Percentiles rank a stretch among this genome's conserved stretches.
Conservation (phyloP, 2,797 vertebrate species). For the Pangasius sanitwongsei region DNA sequence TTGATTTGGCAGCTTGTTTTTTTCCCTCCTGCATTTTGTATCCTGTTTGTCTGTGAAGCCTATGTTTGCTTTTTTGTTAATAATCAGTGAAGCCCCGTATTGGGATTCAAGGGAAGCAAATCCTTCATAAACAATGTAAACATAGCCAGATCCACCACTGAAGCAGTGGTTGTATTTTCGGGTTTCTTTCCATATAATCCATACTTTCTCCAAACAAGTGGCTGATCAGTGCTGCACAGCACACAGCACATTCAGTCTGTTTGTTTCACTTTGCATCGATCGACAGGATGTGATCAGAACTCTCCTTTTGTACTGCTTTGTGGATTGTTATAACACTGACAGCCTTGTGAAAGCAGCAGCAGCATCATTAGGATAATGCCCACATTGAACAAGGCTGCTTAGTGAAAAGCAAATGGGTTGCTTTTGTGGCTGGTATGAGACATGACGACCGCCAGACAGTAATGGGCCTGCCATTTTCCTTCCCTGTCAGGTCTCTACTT, state of each 20-base stretch:
- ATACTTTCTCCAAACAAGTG: slow-evolving; percentile 8
- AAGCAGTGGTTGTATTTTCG: not conserved
- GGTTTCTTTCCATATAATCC: slow-evolving; percentile 2
- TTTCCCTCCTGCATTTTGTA: not conserved
- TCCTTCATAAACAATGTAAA: not conserved
- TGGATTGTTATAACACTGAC: slow-evolving; percentile 49
- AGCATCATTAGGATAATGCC: slow-evolving; percentile 54
- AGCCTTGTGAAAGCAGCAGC: slow-evolving; percentile 45
- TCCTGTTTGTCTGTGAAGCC: not conserved
- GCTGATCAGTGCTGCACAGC: slow-evolving; percentile 20
- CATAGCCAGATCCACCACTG: not conserved
- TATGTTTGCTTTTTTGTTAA: not conserved
- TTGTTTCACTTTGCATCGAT: slow-evolving; percentile 48
- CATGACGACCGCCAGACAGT: slow-evolving; percentile 54
- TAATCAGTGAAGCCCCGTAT: not conserved
- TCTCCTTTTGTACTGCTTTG: slow-evolving; percentile 29
- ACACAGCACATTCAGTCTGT: slow-evolving; percentile 20
- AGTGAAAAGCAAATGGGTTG: slow-evolving; percentile 47
- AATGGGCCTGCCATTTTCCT: slow-evolving; percentile 44
- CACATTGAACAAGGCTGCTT: slow-evolving; percentile 43
- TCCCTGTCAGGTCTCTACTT: slow-evolving; percentile 35
- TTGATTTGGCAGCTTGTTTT: not conserved
- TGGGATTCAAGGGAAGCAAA: not conserved
- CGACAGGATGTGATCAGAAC: slow-evolving; percentile 26
- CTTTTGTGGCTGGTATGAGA: slow-evolving; percentile 54